These are phyloP conservation scores for Tachycineta bicolor DNA, from an alignment of 2,113 vertebrate genomes.

Conservation along the genomic window DNA sequence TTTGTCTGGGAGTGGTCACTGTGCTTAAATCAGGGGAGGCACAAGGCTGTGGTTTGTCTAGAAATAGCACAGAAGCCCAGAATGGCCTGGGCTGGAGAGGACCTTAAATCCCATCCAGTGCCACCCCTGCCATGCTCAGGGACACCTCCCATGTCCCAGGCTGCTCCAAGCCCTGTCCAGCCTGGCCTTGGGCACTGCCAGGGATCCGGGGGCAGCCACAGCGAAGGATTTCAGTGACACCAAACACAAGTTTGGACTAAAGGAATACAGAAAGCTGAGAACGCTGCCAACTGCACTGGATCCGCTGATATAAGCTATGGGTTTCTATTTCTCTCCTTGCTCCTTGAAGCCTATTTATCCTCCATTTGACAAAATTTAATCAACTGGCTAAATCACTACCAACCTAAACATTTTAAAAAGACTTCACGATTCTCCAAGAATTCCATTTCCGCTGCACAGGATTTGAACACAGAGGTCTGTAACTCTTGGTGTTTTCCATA, in stretches of 20 bases:
- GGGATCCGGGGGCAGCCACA: neutral
- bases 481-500: neutral
- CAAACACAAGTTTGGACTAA: neutral
- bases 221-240: neutral
- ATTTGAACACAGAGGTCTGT: neutral
- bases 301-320: neutral
- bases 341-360: neutral
- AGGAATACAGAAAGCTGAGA: neutral
- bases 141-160: neutral
- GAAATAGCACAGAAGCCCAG: neutral
- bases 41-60: neutral
- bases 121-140: neutral
- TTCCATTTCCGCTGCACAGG: neutral
- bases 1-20: neutral
- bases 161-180: fast-evolving
- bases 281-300: neutral
- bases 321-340: neutral
- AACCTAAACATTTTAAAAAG: neutral
- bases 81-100: fast-evolving
- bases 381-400: neutral
- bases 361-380: neutral
- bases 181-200: neutral
- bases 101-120: fast-evolving
- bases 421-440: neutral
- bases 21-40: neutral